Evolutionary conservation across 2,113 vertebrate genomes (phyloP), one percentile per base, ranked within the genome.

Genomic region (Zosterops japonicus): DNA sequence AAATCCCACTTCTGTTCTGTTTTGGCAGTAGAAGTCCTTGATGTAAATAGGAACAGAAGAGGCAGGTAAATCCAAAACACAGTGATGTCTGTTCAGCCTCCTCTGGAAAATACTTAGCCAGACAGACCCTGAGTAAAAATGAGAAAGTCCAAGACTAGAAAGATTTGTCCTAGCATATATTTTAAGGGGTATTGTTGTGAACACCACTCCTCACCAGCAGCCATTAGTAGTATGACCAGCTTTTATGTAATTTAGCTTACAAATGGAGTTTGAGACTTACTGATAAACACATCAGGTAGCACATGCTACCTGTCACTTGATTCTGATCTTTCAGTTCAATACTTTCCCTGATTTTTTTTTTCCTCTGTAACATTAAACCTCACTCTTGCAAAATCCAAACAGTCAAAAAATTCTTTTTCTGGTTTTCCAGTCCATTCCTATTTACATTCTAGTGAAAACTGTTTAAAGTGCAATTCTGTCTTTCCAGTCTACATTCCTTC

Each of bases 401-500:
- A 0, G 59, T 55, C 27, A 83, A 70, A 29, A 16, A 68, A 2
- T 12, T 47, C 1, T 55, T 70, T 28, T 85, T 72, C 52, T 87
- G 35, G 31, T 90, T 94, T 91, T 79, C 49, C 63, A 55, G 46
- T 57, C 81, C 33, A 10, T 67, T 87, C 20, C 52, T 83, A 87
- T 55, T 85, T 86, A 76, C 71, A 89, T 52, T 49, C 36, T 61
- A 83, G 44, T 36, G n/a, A 86, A 89, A 95, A 87, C 64, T 42
- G 88, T 93, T 93, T 74, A 85, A 91, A 93, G 61, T 83, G 59
- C 52, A 70, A 44, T 85, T 96, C 44, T 67, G 64, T 88, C 59
- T 67, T 84, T 90, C 82, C 71, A 92, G 67, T 70, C 12, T 5
- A 75, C 87, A 93, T 94, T 96, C 90, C 61, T 96, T 96, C 86